phyloP scores from a whole-genome alignment of 2,797 vertebrate genomes.

The Urocyon cinereoargenteus region DNA sequence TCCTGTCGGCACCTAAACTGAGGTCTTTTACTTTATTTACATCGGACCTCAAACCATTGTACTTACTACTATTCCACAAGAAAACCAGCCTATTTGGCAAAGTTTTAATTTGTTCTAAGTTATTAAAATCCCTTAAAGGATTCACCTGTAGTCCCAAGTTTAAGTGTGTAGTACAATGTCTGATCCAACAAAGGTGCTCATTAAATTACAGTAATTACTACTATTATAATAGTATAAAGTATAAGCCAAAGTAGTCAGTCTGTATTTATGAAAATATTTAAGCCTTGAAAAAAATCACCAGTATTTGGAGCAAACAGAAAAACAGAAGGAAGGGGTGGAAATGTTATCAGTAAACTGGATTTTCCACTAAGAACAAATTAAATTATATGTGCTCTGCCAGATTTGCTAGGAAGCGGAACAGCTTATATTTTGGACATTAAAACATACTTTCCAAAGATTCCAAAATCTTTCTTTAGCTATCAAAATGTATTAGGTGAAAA shows the following conservation, averaged over 20 bases:
- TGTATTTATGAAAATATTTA: slow-evolving; percentile 37
- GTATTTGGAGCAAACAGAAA: slow-evolving; percentile 52
- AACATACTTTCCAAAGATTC: slow-evolving; percentile 29
- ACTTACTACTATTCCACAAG: not conserved
- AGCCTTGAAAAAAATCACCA: not conserved
- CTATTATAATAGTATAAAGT: slow-evolving; percentile 27
- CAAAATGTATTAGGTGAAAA: not conserved
- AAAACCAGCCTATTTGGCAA: not conserved
- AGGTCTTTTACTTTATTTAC: slow-evolving; percentile 43
- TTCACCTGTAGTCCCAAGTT: not conserved
- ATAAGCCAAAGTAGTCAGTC: slow-evolving; percentile 31
- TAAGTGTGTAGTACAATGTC: not conserved
- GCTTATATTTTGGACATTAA: slow-evolving; percentile 56
- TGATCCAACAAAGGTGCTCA: not conserved
- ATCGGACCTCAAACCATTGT: slow-evolving; percentile 21
- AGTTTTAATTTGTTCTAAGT: slow-evolving; percentile 43
- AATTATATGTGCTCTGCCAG: not conserved
- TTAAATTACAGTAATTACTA: slow-evolving; percentile 54
- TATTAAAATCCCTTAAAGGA: slow-evolving; percentile 30
- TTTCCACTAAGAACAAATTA: slow-evolving; percentile 51
- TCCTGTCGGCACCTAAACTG: slow-evolving; percentile 29
- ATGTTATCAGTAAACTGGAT: not conserved
- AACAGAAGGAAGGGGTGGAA: not conserved
- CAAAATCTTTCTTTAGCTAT: slow-evolving; percentile 1
- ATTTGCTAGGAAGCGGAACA: slow-evolving; percentile 19